Percentiles rank a stretch among this genome's conserved stretches.
phyloP scores from a whole-genome alignment of 2,797 vertebrate species.

The Serranus cabrilla region DNA sequence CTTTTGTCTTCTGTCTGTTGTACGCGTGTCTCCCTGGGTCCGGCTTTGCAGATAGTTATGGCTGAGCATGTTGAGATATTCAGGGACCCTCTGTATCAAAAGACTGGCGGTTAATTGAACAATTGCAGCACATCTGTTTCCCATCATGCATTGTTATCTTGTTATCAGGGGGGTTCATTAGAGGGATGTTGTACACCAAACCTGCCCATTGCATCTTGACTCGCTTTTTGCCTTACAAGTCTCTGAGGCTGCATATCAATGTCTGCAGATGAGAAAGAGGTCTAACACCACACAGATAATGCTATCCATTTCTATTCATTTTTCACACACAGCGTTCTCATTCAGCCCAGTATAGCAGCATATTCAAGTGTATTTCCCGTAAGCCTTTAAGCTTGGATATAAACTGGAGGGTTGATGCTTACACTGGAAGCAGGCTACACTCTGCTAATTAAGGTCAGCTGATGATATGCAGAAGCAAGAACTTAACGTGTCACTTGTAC shows the following conservation, averaged over 20 bases:
- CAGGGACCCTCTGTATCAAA: constrained; percentile 32
- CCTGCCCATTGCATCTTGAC: constrained; percentile 38
- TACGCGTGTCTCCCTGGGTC: constrained; percentile 29
- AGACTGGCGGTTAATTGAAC: constrained; percentile 65
- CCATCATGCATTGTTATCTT: constrained; percentile 62
- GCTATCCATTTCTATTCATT: constrained; percentile 30
- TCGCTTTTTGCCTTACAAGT: constrained; percentile 14
- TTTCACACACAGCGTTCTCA: constrained; percentile 7
- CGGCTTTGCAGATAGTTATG: constrained; percentile 33
- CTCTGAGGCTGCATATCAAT: constrained; percentile 54
- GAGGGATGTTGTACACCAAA: constrained; percentile 32
- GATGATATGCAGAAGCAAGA: constrained; percentile 12
- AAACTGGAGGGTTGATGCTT: constrained; percentile 7
- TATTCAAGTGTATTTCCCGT: constrained; percentile 21
- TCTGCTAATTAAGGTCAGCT: constrained; percentile 27
- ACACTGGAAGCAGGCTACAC: constrained; percentile 6
- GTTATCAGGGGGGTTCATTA: constrained; percentile 64
- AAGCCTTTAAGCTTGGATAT: constrained; percentile 32
- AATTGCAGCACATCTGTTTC: constrained; percentile 67
- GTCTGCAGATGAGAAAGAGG: neutral
- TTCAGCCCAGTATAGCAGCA: neutral
- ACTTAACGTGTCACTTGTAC: constrained; percentile 5
- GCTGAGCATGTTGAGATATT: constrained; percentile 31
- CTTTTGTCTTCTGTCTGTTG: constrained; percentile 32
- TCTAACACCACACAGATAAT: neutral